Evolutionary conservation across 2,113 vertebrate species (phyloP).

Genomic region (Pseudorasbora parva): DNA sequence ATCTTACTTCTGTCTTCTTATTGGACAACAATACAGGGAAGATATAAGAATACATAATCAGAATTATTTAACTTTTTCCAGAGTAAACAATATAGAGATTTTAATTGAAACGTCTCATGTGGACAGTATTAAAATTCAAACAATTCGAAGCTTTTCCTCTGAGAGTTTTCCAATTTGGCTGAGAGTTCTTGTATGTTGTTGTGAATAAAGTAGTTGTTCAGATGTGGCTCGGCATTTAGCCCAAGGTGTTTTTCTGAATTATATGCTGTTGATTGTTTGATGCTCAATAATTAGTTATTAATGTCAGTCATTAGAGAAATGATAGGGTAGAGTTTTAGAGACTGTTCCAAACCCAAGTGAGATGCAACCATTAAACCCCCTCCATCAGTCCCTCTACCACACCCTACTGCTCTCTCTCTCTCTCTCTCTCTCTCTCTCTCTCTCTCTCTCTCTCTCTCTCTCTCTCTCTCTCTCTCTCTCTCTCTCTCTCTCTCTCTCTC

Average conservation of each 20-base stretch:
- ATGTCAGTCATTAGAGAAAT: conserved; percentile 2
- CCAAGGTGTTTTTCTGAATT: conserved; percentile 15
- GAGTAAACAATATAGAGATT: neutral
- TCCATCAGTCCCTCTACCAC: neutral
- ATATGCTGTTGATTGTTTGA: conserved; percentile 12
- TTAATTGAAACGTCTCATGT: neutral
- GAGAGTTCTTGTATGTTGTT: neutral
- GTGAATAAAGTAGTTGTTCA: neutral
- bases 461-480: too few species aligned
- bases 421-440: too few species aligned
- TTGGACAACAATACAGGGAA: neutral
- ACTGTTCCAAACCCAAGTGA: neutral
- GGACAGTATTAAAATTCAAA: neutral
- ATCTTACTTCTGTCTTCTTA: neutral
- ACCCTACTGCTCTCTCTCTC: neutral
- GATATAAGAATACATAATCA: neutral
- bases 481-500: too few species aligned
- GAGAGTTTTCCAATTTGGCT: neutral
- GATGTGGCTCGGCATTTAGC: conserved; percentile 4
- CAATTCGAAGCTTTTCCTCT: neutral
- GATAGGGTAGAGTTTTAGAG: conserved; percentile 11
- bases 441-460: too few species aligned
- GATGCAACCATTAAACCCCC: neutral
- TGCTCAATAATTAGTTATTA: conserved; percentile 1
- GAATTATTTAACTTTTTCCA: neutral